Evolutionary conservation across 1,140 invertebrate genomes (phyloP), one percentile per base, ranked within the genome.

Genomic region (Cardiocondyla obscurior): DNA sequence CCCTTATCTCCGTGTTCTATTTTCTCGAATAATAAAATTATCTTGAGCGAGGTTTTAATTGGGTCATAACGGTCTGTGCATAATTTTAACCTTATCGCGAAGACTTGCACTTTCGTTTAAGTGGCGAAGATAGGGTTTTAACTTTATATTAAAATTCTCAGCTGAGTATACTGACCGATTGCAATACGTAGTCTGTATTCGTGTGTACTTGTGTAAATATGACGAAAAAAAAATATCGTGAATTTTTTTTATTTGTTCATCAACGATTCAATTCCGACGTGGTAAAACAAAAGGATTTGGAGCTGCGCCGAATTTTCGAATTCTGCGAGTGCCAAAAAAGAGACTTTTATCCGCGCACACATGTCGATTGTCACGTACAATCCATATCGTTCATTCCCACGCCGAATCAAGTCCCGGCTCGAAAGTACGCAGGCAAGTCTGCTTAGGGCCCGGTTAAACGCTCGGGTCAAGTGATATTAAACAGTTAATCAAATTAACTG

Each of bases 341-440:
- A 53, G 8, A 53, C 19, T 79, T 64, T 69, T 55, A 28, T 79
- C 39, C 62, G n/a, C 12, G 62, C 22, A 14, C 30, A 49, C 30
- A 19, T 67, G 55, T 60, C 28, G 25, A 14, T 30, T 14, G 64
- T 81, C 77, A 73, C 81, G 72, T 64, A 77, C 72, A 57, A 64
- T 74, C 19, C 36, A 36, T 62, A 55, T 55, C 77, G 72, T 69
- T 74, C 22, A 86, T 91, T 92, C 91, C 88, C 91, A 92, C 90
- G 90, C 82, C 60, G 85, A 89, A 88, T 85, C 81, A 84, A 84
- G 77, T 16, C 49, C 42, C 14, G 57, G 28, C 86, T 86, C 86
- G 76, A 85, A 74, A 82, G 69, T 76, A 19, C 81, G 49, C 53
- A 49, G 83, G 8, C 60, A 72, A 84, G 73, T 84, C 76, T 62